A percentile compares a stretch with the other conserved stretches of the same genome.
Conservation (phyloP, 1,140 invertebrate species). For the Micrasema longulum region DNA sequence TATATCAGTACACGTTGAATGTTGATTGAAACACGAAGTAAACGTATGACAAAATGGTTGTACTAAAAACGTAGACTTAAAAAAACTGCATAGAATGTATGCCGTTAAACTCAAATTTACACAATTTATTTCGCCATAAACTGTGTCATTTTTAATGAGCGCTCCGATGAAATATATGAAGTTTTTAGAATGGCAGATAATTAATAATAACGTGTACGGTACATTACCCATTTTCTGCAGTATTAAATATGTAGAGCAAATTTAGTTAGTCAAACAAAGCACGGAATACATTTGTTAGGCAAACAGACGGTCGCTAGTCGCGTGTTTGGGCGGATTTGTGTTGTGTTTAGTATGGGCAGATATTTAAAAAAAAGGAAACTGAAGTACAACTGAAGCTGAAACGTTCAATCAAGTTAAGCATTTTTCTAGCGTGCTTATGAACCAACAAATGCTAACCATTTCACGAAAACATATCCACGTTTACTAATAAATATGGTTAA, state of each 20-base stretch:
- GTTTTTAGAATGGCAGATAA: conserved; percentile 2
- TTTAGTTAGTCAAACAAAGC: conserved; percentile 26
- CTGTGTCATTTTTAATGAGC: too few relatives aligned
- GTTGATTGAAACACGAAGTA: too few relatives aligned
- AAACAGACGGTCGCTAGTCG: conserved; percentile 11
- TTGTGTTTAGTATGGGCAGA: neutral
- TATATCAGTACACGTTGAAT: too few relatives aligned
- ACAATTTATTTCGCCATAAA: too few relatives aligned
- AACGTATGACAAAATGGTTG: too few relatives aligned
- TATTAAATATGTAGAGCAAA: conserved; percentile 27
- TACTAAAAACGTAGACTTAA: too few relatives aligned
- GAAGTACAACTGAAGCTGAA: too few relatives aligned
- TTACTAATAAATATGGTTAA: neutral
- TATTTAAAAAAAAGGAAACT: neutral
- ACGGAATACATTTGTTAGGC: conserved; percentile 21
- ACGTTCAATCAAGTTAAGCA: too few relatives aligned
- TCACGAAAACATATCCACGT: conserved; percentile 1
- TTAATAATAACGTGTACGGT: conserved; percentile 21
- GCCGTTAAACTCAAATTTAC: too few relatives aligned
- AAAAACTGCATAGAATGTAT: too few relatives aligned
- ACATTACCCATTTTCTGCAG: neutral
- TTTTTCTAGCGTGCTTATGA: too few relatives aligned
- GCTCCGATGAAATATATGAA: too few relatives aligned
- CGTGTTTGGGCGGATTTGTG: conserved; percentile 4
- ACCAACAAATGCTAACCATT: neutral